Evolutionary conservation across 2,888 invertebrate genomes (phyloP).

Genomic region (Pseudoips prasinana): DNA sequence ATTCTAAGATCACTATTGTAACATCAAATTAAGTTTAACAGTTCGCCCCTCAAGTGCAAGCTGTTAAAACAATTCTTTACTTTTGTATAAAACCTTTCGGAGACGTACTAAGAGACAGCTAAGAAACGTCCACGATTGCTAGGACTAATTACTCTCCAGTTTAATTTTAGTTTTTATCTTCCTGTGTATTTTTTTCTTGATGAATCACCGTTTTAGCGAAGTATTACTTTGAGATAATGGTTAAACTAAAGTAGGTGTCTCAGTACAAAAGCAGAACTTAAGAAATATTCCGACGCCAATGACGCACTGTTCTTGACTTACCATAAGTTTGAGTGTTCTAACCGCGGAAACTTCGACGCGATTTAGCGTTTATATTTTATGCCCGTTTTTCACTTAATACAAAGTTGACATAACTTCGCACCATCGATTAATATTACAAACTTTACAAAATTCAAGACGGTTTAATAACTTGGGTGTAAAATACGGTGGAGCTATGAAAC

Average conservation of each 20-base stretch:
- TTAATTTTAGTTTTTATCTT: constrained; percentile 27
- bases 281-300: too few species aligned
- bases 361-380: constrained; percentile 47
- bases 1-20: too few species aligned
- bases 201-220: constrained; percentile 11
- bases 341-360: too few species aligned
- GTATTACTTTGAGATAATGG: constrained; percentile 16
- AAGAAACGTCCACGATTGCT: constrained; percentile 28
- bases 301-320: too few species aligned
- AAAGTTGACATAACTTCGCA: constrained; percentile 44
- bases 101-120: constrained; percentile 27
- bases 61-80: constrained; percentile 11
- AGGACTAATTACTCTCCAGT: constrained; percentile 26
- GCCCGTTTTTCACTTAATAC: constrained; percentile 48
- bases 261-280: too few species aligned
- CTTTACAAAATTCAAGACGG: constrained; percentile 42
- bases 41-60: background rate
- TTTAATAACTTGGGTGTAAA: constrained; percentile 54
- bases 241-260: constrained; percentile 6
- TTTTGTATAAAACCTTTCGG: constrained; percentile 18
- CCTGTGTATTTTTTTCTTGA: constrained; percentile 15
- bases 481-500: constrained; percentile 37
- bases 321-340: too few species aligned
- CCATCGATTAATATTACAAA: constrained; percentile 61
- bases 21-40: background rate